Evolutionary conservation across 1,140 invertebrate genomes (phyloP).

Genomic region (Musca vetustissima): DNA sequence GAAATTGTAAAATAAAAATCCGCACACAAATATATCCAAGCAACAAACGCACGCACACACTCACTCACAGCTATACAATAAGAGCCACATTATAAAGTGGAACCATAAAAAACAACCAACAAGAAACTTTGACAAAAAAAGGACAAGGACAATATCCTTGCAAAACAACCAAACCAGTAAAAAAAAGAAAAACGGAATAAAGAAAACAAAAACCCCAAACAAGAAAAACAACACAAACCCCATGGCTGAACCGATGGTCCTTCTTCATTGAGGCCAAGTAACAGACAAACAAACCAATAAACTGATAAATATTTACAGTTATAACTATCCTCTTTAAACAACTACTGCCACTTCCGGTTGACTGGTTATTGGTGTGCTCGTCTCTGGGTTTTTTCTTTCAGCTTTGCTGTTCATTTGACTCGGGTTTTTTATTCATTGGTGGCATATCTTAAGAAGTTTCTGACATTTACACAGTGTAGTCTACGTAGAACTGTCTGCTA

Average conservation of each 20-base stretch:
- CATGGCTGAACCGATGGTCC: no score
- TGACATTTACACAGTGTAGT: background rate
- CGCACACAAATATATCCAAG: background rate
- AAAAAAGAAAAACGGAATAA: no score
- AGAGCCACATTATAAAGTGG: no score
- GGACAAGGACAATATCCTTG: background rate
- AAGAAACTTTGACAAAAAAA: background rate
- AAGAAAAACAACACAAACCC: no score
- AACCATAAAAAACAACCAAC: background rate
- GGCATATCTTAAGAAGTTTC: background rate
- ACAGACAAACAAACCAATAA: no score
- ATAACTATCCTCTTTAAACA: slow-evolving; percentile 13
- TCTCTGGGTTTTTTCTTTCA: background rate
- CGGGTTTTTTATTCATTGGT: background rate
- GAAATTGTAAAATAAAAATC: slow-evolving; percentile 22
- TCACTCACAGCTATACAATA: background rate
- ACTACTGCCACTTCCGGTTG: slow-evolving; percentile 18
- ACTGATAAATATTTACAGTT: slow-evolving; percentile 15
- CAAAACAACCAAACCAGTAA: background rate
- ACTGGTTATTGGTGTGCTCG: background rate
- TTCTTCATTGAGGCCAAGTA: no score
- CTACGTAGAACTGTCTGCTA: no score
- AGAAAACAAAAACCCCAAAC: background rate
- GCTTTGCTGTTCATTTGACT: background rate
- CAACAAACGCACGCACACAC: background rate